Evolutionary conservation across 2,888 invertebrate species (phyloP).

Genomic region (Masnerella sp.): DNA sequence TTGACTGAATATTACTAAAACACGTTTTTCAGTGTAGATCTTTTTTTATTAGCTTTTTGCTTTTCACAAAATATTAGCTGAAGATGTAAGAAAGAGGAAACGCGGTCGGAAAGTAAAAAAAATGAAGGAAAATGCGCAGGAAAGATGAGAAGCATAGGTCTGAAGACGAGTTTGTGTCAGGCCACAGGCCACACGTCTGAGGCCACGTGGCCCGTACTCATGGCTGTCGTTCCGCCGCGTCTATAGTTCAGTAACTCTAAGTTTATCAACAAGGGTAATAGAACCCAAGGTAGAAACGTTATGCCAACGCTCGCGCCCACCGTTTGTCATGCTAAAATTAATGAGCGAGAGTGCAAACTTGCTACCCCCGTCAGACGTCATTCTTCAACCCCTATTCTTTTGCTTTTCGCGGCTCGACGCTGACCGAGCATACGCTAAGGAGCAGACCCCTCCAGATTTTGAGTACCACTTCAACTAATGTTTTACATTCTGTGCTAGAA

Average conservation of each 20-base stretch:
- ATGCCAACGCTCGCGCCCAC: constrained; percentile 61
- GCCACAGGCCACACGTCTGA: constrained; percentile 73
- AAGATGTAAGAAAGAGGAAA: no score
- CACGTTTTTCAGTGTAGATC: no score
- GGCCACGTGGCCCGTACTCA: constrained; percentile 75
- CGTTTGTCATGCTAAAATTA: constrained; percentile 63
- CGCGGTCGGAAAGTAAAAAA: no score
- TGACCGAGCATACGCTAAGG: constrained; percentile 29
- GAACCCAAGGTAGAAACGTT: constrained; percentile 68
- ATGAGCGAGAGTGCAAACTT: constrained; percentile 55
- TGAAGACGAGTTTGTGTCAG: constrained; percentile 44
- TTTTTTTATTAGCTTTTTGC: no score
- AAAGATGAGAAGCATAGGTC: constrained; percentile 38
- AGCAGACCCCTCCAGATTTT: constrained; percentile 38
- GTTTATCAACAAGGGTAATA: constrained; percentile 76
- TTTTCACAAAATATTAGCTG: no score
- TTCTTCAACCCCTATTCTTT: constrained; percentile 20
- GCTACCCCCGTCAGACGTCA: constrained; percentile 16
- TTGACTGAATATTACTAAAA: no score
- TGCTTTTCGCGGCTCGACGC: constrained; percentile 28
- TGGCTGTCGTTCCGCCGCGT: constrained; percentile 68
- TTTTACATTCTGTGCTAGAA: constrained; percentile 20
- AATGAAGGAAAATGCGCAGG: constrained; percentile 4
- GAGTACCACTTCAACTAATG: constrained; percentile 43
- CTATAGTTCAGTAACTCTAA: constrained; percentile 76